These are phyloP conservation scores for Pomatorhinus ruficollis DNA, from an alignment of 2,113 vertebrate genomes.

Conservation along the genomic window DNA sequence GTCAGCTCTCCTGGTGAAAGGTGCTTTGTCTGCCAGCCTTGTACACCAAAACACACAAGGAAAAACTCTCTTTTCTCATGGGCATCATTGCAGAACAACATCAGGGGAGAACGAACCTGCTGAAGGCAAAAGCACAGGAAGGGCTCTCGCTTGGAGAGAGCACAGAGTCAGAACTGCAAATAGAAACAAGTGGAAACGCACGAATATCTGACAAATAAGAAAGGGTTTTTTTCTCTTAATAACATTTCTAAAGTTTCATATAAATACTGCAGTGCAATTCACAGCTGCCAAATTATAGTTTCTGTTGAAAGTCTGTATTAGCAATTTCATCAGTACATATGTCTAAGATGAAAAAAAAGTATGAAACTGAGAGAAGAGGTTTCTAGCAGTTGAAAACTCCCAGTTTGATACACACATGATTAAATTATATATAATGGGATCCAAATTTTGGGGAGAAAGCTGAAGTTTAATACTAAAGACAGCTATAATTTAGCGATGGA, in stretches of 20 bases:
- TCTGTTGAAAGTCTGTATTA: not conserved
- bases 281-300: not conserved
- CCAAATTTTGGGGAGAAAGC: not conserved
- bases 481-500: not conserved
- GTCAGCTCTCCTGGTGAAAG: not conserved
- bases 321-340: not conserved
- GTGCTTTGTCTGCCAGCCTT: not conserved
- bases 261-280: not conserved
- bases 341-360: not conserved
- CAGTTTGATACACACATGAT: not conserved
- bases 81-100: fast-evolving
- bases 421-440: not conserved
- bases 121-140: not conserved
- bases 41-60: fast-evolving
- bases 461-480: not conserved
- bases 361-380: not conserved
- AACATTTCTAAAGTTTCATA: not conserved
- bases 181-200: not conserved
- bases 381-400: not conserved
- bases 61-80: not conserved
- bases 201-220: fast-evolving
- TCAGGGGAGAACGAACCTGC: not conserved
- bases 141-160: not conserved
- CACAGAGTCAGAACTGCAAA: not conserved
- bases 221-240: not conserved